Evolutionary conservation across 2,113 vertebrate genomes (phyloP), one percentile per base, ranked within the genome.

Genomic region (Anarrhichthys ocellatus): DNA sequence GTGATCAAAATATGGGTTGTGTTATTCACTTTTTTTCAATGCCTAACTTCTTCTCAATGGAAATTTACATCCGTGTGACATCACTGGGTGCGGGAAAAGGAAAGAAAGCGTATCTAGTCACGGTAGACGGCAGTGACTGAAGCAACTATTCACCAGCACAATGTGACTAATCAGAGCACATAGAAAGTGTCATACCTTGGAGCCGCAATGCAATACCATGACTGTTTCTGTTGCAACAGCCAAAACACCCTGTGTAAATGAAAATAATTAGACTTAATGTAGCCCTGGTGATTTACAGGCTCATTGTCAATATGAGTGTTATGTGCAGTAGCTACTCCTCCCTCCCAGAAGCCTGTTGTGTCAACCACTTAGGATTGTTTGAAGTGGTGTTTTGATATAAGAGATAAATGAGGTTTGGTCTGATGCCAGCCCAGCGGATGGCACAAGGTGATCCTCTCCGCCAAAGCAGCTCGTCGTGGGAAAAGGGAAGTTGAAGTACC

Each of bases 331-430:
- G n/a, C n/a, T n/a, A 58, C 66, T 69, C 52, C 58, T 82, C 65
- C 58, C 48, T 52, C 27, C 32, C 76, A 63, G n/a, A 76, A 82
- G 78, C 78, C 64, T 84, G 76, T 64, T 77, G 54, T 48, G 38
- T 73, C 81, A 92, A 68, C 85, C 85, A 87, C 89, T 87, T 83
- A 78, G 14, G 38, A 76, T 40, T 67, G 66, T 42, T 74, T 88
- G 54, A 88, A 92, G 92, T 91, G 88, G 38, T 91, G 86, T 88
- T 90, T 86, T 92, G 90, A 92, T 91, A 52, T 36, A 29, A 82
- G 73, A 86, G 92, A 89, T 89, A 78, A 62, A 90, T 86, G 85
- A 83, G 82, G 73, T 76, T 78, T 91, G 89, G 89, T 44, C 64
- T 22, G 46, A 32, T 78, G 91, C 88, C 91, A 91, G 81, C 14